phyloP scores from a whole-genome alignment of 2,888 invertebrate species.

The Conus canariensis region DNA sequence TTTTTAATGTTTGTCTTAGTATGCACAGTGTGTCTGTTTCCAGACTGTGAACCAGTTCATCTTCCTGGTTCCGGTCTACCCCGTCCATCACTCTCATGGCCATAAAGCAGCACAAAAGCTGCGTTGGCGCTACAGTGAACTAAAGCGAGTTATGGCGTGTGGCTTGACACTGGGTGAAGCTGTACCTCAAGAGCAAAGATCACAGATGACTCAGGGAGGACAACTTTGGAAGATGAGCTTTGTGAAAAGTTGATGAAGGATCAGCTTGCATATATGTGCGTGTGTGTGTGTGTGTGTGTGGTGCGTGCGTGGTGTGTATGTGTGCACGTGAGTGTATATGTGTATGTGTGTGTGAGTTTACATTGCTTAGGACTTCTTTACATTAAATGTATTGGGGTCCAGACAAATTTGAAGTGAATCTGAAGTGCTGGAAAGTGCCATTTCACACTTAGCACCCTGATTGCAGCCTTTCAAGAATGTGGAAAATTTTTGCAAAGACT shows the following conservation, averaged over 20 bases:
- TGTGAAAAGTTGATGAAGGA: background rate
- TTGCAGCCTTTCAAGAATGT: no score
- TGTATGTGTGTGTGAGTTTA: conserved; percentile 6
- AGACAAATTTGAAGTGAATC: no score
- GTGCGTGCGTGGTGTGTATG: background rate
- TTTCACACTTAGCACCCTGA: no score
- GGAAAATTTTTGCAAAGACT: no score
- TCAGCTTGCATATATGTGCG: background rate
- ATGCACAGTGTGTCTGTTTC: background rate
- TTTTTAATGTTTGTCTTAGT: background rate
- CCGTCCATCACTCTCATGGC: no score
- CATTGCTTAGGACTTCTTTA: background rate
- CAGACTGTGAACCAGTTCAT: conserved; percentile 37
- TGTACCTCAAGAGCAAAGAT: background rate
- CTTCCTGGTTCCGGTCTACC: conserved; percentile 18
- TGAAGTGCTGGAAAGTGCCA: no score
- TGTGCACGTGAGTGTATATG: background rate
- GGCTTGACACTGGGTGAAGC: conserved; percentile 27
- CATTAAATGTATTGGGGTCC: no score
- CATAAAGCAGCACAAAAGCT: background rate
- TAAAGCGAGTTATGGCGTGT: conserved; percentile 27
- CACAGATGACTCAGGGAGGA: background rate
- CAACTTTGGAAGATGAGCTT: conserved; percentile 24
- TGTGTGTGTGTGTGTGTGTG: background rate
- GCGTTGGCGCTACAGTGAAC: conserved; percentile 33